phyloP scores from a whole-genome alignment of 2,888 invertebrate species.

The Zygogramma bicolorata region DNA sequence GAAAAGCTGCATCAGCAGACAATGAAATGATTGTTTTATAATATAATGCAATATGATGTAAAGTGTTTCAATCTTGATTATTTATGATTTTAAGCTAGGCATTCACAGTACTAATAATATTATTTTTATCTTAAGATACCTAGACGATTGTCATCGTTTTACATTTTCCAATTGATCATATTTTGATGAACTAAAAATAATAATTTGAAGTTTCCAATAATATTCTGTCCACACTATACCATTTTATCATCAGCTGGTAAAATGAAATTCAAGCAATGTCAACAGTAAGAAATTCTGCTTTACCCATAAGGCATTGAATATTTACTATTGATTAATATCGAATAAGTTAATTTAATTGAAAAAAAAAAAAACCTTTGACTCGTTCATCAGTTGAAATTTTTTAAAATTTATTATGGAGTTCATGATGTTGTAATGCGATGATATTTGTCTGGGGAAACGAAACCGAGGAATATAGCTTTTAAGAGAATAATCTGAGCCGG shows the following conservation, averaged over 20 bases:
- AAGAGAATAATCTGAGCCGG: constrained; percentile 39
- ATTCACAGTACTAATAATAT: constrained; percentile 6
- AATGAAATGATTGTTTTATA: background rate
- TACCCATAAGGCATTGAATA: no score
- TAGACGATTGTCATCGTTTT: background rate
- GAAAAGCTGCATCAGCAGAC: no score
- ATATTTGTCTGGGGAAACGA: constrained; percentile 17
- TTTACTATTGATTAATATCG: no score
- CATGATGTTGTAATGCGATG: constrained; percentile 18
- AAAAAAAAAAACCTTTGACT: no score
- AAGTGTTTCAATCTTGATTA: constrained; percentile 33
- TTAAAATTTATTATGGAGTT: background rate
- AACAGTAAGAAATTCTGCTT: no score
- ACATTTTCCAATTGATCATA: background rate
- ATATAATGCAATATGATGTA: constrained; percentile 17
- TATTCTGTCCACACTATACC: no score
- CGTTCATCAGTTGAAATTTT: background rate
- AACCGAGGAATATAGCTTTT: constrained; percentile 28
- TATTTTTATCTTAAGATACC: background rate
- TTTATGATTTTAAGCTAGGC: constrained; percentile 31
- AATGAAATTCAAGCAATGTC: no score
- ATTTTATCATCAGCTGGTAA: no score
- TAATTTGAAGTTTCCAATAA: no score
- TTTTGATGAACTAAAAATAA: no score
- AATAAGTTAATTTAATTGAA: no score